Base-by-base conservation (phyloP, 1,140 invertebrate species). In the Aphaenogaster ashmeadi region DNA sequence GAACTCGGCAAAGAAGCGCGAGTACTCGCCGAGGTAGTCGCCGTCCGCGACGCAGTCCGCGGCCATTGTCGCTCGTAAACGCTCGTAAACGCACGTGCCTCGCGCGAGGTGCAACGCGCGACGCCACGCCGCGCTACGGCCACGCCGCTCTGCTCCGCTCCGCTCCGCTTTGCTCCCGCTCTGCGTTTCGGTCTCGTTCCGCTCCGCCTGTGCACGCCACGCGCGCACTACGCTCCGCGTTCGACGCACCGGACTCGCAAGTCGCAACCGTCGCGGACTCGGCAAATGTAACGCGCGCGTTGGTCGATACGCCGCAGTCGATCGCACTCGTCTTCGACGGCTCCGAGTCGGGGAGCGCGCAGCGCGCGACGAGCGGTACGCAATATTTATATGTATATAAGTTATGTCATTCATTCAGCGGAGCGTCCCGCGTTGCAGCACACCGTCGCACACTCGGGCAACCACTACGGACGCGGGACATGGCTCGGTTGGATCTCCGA, bases 1-100 rank as follows among this genome's bases (percentile, higher is more conserved):
- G 95, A 97, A 97, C 93, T 96, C 96, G 78, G 97, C 96, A 92
- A 98, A 97, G 95, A 97, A 98, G 87, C 96, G 95, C 77, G 96
- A 96, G 93, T 97, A 97, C 6, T 96, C 95, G 11, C 95, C 96
- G 91, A 97, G 95, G 95, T 97, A 97, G 93, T 97, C 97, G 79
- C 97, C 97, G 91, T 97, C 94, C 15, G 74, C 72, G 13, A 47
- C 84, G 38, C 89, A 91, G 60, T 94, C 90, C 41, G 88, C 84
- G 81, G 88, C 93, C 91, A 92, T 94, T 87, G 33, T 92, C 84
- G 66, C 41, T n/a, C 11, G n/a, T 9, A 27, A 9, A 18, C 44
- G n/a, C 15, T 44, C 21, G n/a, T 33, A n/a, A 13, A 15, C 56
- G 54, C 44, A 52, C 81, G 74, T 77, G 41, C 50, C 33, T 5